Evolutionary conservation across 2,888 invertebrate genomes (phyloP), one percentile per base, ranked within the genome.

Genomic region (Chesias legatella): DNA sequence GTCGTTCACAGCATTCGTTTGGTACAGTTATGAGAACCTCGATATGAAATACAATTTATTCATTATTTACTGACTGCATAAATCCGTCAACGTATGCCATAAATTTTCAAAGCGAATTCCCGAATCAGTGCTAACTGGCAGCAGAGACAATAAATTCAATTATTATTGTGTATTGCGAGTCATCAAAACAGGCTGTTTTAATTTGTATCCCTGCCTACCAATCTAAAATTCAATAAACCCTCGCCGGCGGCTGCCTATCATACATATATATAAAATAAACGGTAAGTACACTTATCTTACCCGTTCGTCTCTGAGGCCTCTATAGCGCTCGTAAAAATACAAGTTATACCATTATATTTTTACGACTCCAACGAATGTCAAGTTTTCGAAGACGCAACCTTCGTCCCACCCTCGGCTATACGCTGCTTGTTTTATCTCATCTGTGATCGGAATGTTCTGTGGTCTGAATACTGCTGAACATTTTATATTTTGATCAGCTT

Each of bases 311-410:
- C 58, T 52, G 67, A 62, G 66, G 66, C 68, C 70, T 67, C 66
- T 61, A 17, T 17, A 67, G 61, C 61, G 69, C 66, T 79, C 82
- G 72, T 84, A 84, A 84, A 70, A 82, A 79, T 73, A 78, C 74
- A 84, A 84, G 74, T 82, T 79, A 74, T 71, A 73, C 70, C 74
- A 76, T 84, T 81, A 83, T 79, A 79, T 80, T 83, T 84, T 85
- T 82, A 84, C 75, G 79, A 78, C 72, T 68, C 68, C 67, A 77
- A 76, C 82, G 78, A 84, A 81, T 81, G 81, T 80, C 76, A 81
- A 82, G 71, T 79, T 82, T 77, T 68, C 69, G 72, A 77, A 79
- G 69, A 72, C 64, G 63, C 60, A 60, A 64, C 66, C 51, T 58
- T 60, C 55, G 31, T 31, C 60, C 53, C 50, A 37, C 56, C 45